A percentile compares a stretch with the other conserved stretches of the same genome.
Conservation (phyloP, 2,113 vertebrate species). For the Acrocephalus arundinaceus region DNA sequence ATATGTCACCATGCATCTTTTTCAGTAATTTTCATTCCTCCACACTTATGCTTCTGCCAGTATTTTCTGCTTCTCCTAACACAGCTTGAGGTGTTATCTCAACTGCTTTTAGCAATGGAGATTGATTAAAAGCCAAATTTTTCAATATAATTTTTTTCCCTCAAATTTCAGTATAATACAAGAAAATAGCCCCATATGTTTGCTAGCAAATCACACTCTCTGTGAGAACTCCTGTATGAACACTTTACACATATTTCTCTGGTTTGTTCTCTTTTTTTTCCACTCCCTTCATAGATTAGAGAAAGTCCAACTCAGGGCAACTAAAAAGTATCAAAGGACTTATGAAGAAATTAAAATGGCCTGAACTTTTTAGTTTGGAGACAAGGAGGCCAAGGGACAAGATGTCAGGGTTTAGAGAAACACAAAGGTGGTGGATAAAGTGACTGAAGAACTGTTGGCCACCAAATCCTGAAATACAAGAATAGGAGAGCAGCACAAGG, state of each 20-base stretch:
- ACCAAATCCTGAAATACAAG: neutral
- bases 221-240: neutral
- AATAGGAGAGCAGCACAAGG: neutral
- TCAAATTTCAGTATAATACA: neutral
- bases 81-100: neutral
- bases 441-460: neutral
- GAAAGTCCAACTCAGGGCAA: neutral
- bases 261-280: neutral
- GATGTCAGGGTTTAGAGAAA: neutral
- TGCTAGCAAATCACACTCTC: neutral
- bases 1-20: neutral
- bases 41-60: neutral
- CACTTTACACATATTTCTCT: neutral
- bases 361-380: neutral
- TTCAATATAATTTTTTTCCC: neutral
- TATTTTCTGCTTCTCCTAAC: neutral
- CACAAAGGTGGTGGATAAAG: neutral
- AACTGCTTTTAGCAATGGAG: neutral
- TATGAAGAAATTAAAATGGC: neutral
- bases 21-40: neutral
- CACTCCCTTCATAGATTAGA: neutral
- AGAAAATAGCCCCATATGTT: rapidly evolving
- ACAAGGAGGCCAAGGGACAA: neutral
- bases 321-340: neutral
- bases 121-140: neutral